These are phyloP conservation scores for Sebastes steindachneri DNA, from an alignment of 2,797 vertebrate genomes.

Conservation along the genomic window DNA sequence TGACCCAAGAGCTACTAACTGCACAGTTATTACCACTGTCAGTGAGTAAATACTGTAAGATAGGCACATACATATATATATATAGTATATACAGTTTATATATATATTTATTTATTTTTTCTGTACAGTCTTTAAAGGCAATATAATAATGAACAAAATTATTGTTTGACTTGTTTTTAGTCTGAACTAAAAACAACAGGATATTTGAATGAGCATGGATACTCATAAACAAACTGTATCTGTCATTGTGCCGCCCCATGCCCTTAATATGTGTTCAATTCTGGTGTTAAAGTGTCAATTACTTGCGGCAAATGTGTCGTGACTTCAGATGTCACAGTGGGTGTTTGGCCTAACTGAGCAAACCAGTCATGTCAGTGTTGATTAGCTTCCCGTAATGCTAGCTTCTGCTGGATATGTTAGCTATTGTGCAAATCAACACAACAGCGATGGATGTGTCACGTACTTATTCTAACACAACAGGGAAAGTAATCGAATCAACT, in stretches of 20 bases:
- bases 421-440: slow-evolving; percentile 24
- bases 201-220: neutral
- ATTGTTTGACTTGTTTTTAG: neutral
- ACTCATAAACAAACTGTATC: neutral
- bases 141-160: no score
- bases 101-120: no score
- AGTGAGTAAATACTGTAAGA: no score
- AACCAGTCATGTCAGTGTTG: slow-evolving; percentile 28
- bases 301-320: slow-evolving; percentile 21
- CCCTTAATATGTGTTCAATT: neutral
- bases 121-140: no score
- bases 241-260: neutral
- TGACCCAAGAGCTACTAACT: no score
- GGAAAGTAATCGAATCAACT: neutral
- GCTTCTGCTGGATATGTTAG: slow-evolving; percentile 10
- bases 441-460: slow-evolving; percentile 39
- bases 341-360: slow-evolving; percentile 22
- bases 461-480: neutral
- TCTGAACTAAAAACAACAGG: neutral
- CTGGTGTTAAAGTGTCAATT: slow-evolving; percentile 26
- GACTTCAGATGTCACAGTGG: slow-evolving; percentile 33
- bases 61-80: no score
- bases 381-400: slow-evolving; percentile 27
- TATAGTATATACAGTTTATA: no score
- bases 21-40: no score